A percentile compares a stretch with the other conserved stretches of the same genome.
phyloP scores from a whole-genome alignment of 2,797 vertebrate genomes.

The Arvicola amphibius region DNA sequence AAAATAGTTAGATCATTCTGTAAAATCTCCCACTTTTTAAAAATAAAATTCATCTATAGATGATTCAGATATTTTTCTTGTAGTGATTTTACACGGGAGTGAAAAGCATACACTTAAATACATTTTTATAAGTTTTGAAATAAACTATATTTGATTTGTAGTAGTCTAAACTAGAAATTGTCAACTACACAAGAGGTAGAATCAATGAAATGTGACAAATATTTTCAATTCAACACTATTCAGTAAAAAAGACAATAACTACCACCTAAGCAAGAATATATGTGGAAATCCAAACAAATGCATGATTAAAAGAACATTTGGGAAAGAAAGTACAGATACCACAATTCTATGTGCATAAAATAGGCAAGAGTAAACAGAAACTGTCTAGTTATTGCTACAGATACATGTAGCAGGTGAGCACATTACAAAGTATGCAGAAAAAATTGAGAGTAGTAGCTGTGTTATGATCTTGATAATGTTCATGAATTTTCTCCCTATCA shows the following conservation, averaged over 20 bases:
- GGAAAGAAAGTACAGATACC: background rate
- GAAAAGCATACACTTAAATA: background rate
- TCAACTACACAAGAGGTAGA: background rate
- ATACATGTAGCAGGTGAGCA: background rate
- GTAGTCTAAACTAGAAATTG: background rate
- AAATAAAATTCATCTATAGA: background rate
- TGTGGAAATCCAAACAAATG: background rate
- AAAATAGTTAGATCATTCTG: background rate
- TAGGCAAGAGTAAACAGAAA: background rate
- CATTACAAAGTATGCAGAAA: background rate
- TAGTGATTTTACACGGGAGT: background rate
- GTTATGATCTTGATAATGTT: background rate
- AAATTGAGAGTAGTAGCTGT: background rate
- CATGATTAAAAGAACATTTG: background rate
- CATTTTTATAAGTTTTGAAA: background rate
- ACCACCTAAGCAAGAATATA: background rate
- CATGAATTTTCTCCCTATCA: background rate
- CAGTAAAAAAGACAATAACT: background rate
- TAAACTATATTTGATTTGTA: background rate
- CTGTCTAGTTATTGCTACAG: background rate
- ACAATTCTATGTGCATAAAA: background rate
- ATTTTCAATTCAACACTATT: background rate
- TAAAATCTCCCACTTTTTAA: background rate
- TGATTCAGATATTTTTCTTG: background rate
- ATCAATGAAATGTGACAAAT: background rate